Percentiles rank a stretch among this genome's conserved stretches.
These are phyloP conservation scores for Dendroctonus ponderosae DNA, from an alignment of 1,140 invertebrate genomes.

Conservation along the genomic window DNA sequence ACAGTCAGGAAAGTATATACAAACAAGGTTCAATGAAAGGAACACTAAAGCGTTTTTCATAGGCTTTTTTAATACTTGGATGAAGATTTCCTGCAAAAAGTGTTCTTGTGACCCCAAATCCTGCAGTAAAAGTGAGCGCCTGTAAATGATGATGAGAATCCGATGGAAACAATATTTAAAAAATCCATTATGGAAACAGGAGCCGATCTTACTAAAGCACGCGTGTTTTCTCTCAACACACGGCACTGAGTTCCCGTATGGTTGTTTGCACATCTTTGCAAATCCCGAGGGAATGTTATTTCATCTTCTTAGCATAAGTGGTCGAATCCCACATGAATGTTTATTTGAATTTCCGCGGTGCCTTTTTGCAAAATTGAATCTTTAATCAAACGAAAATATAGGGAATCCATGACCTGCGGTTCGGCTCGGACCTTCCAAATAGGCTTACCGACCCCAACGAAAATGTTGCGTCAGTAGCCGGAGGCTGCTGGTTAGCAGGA, in stretches of 20 bases:
- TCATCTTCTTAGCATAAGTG: constrained; percentile 31
- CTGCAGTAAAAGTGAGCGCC: too few relatives aligned
- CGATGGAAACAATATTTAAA: too few relatives aligned
- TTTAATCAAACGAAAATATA: constrained; percentile 30
- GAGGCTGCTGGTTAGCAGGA: background rate
- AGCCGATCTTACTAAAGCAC: too few relatives aligned
- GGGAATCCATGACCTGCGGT: constrained; percentile 11
- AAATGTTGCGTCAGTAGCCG: constrained; percentile 25
- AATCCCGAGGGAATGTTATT: constrained; percentile 29
- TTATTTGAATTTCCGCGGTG: constrained; percentile 24
- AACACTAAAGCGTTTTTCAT: too few relatives aligned
- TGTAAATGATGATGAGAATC: too few relatives aligned
- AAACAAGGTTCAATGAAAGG: too few relatives aligned
- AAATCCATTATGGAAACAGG: too few relatives aligned
- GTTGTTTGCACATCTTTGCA: constrained; percentile 22
- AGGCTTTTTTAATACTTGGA: too few relatives aligned
- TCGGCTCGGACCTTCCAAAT: constrained; percentile 23
- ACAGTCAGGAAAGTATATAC: too few relatives aligned
- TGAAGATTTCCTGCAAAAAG: too few relatives aligned
- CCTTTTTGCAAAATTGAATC: constrained; percentile 32
- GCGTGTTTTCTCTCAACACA: constrained; percentile 11
- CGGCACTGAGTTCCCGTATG: background rate
- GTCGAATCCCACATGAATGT: constrained; percentile 23
- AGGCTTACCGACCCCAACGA: constrained; percentile 20
- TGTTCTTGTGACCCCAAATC: too few relatives aligned